phyloP scores from a whole-genome alignment of 2,888 invertebrate genomes.

The Zygogramma bicolorata region DNA sequence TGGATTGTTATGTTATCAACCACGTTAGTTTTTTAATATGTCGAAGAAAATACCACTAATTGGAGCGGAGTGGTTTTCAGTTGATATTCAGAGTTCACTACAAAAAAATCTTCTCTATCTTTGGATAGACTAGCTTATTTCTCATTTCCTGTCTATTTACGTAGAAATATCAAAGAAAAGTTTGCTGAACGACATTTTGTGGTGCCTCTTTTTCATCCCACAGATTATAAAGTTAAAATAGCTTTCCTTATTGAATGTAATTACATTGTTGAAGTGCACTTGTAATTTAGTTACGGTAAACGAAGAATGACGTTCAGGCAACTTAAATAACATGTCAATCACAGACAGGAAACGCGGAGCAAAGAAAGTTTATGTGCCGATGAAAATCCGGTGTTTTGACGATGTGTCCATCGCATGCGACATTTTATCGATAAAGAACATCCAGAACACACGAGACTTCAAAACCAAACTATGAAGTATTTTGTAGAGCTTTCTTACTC shows the following conservation, averaged over 20 bases:
- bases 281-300: constrained; percentile 49
- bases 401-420: constrained; percentile 56
- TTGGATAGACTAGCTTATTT: too few species aligned
- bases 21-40: too few species aligned
- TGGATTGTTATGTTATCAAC: too few species aligned
- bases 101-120: too few species aligned
- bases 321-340: constrained; percentile 62
- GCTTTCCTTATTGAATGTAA: constrained; percentile 39
- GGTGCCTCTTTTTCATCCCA: constrained; percentile 23
- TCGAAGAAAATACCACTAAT: too few species aligned
- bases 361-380: constrained; percentile 56
- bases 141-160: too few species aligned
- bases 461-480: constrained; percentile 10
- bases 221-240: constrained; percentile 38
- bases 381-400: constrained; percentile 57
- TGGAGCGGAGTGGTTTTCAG: too few species aligned
- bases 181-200: constrained; percentile 20
- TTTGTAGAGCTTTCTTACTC: constrained; percentile 3
- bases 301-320: constrained; percentile 55
- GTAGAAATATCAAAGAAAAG: neutral
- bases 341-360: constrained; percentile 54
- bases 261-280: constrained; percentile 48
- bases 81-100: too few species aligned
- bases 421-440: constrained; percentile 45
- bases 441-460: constrained; percentile 11